Evolutionary conservation across 1,140 invertebrate species (phyloP).

Genomic region (Drosophila hydei): DNA sequence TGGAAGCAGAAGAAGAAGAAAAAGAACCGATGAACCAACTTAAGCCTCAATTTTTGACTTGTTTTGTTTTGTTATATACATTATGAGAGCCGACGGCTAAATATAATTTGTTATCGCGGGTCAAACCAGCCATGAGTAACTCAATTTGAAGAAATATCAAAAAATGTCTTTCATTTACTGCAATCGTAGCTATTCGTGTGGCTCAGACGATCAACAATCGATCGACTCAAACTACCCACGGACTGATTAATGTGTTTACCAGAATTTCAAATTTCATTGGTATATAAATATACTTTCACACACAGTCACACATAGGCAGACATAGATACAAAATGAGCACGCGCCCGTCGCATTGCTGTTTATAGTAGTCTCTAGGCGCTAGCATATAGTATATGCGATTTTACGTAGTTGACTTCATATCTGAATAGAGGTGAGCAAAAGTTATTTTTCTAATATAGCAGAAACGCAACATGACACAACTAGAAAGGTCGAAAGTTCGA

Average conservation of each 20-base stretch:
- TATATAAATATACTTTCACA: slow-evolving; percentile 14
- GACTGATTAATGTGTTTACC: slow-evolving; percentile 57
- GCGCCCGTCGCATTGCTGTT: slow-evolving; percentile 24
- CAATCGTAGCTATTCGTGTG: slow-evolving; percentile 42
- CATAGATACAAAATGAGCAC: slow-evolving; percentile 7
- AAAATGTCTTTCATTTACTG: slow-evolving; percentile 14
- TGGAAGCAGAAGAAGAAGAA: background rate
- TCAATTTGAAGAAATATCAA: background rate
- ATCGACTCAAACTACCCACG: background rate
- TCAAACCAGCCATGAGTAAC: slow-evolving; percentile 36
- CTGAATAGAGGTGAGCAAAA: background rate
- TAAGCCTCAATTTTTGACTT: slow-evolving; percentile 24
- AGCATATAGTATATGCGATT: slow-evolving; percentile 10
- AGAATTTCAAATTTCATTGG: slow-evolving; percentile 32
- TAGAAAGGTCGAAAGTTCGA: too few relatives aligned
- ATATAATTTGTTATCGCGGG: slow-evolving; percentile 34
- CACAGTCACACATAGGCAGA: background rate
- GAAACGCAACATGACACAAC: too few relatives aligned
- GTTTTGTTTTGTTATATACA: slow-evolving; percentile 30
- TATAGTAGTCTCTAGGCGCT: slow-evolving; percentile 1
- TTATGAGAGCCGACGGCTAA: slow-evolving; percentile 40
- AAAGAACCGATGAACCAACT: slow-evolving; percentile 4
- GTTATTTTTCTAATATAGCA: too few relatives aligned
- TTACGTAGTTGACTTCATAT: background rate
- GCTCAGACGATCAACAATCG: background rate